Evolutionary conservation across 2,113 vertebrate species (phyloP).

Genomic region (Mobula hypostoma): DNA sequence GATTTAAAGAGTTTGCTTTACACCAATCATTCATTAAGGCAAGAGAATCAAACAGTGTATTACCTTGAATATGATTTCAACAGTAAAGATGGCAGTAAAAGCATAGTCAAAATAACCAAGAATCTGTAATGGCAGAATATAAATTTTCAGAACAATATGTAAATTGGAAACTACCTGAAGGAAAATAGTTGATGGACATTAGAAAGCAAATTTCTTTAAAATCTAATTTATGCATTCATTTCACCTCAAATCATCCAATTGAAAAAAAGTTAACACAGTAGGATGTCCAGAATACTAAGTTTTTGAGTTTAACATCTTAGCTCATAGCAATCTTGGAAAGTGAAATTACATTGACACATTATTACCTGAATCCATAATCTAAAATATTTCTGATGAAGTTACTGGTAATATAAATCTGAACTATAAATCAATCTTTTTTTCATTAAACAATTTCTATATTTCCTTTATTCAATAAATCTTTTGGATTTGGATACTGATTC

Average conservation of each 20-base stretch:
- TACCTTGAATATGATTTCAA: slow-evolving; percentile 99
- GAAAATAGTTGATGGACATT: background rate
- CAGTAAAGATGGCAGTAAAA: slow-evolving; percentile 99
- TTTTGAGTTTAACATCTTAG: background rate
- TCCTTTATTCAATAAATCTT: background rate
- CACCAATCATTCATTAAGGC: slow-evolving; percentile 58
- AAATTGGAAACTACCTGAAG: background rate
- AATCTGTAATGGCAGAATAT: slow-evolving; percentile 91
- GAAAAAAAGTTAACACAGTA: background rate
- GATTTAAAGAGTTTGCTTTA: slow-evolving; percentile 72
- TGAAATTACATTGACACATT: background rate
- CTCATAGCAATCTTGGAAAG: background rate
- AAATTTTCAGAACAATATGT: slow-evolving; percentile 7
- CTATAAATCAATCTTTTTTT: background rate
- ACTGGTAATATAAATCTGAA: background rate
- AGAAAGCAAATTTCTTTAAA: too few relatives aligned
- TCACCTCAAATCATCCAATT: background rate
- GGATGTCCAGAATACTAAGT: background rate
- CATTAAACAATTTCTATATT: background rate
- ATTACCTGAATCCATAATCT: background rate
- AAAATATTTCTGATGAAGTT: background rate
- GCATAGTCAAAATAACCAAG: slow-evolving; percentile 99
- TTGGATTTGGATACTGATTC: background rate
- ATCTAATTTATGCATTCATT: background rate
- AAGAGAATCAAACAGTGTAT: slow-evolving; percentile 58